Conservation (phyloP, 2,113 vertebrate species). For the Lagopus leucura region DNA sequence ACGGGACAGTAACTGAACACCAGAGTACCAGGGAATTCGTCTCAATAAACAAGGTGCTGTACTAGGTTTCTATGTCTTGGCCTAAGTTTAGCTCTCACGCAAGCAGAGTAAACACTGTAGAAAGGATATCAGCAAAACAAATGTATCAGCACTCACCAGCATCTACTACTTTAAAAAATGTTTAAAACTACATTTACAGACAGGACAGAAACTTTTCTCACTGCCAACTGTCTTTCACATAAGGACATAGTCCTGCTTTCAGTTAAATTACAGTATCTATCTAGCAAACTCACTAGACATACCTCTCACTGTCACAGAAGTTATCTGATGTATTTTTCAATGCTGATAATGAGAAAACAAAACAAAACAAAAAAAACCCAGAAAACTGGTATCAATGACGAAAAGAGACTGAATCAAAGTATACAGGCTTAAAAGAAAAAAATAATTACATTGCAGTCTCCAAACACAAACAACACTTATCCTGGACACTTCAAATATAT, state of each 20-base stretch:
- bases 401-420: not conserved
- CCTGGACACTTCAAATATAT: not conserved
- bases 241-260: not conserved
- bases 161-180: not conserved
- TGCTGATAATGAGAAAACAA: not conserved
- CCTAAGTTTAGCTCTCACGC: conserved; percentile 49
- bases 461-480: not conserved
- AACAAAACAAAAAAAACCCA: not conserved
- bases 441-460: not conserved
- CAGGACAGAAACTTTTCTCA: not conserved
- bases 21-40: not conserved
- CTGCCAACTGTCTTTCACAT: not conserved
- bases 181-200: not conserved
- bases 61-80: conserved; percentile 7
- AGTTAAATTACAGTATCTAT: not conserved
- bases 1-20: conserved; percentile 18
- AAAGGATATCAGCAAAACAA: not conserved
- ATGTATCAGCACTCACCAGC: not conserved
- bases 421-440: not conserved
- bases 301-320: not conserved
- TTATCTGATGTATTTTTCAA: not conserved
- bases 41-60: conserved; percentile 52
- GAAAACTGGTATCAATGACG: not conserved
- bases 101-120: conserved; percentile 42
- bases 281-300: not conserved